Conservation (phyloP, 2,888 invertebrate species). For the Patella caerulea region DNA sequence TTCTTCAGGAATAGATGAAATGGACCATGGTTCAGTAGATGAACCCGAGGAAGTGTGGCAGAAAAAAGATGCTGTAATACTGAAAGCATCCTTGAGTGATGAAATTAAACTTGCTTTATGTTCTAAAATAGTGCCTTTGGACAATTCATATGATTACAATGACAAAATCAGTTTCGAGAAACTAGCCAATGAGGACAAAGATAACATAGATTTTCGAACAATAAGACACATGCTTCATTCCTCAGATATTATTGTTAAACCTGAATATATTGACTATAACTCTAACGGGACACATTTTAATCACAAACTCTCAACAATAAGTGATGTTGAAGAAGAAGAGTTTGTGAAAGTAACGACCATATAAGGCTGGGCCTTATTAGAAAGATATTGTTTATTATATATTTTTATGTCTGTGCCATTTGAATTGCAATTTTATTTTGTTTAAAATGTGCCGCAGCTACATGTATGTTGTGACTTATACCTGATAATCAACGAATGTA, state of each 20-base stretch:
- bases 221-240: slow-evolving; percentile 53
- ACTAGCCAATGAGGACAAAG: slow-evolving; percentile 13
- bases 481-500: no score
- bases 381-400: neutral
- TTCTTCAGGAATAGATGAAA: neutral
- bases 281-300: slow-evolving; percentile 1
- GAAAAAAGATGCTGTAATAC: neutral
- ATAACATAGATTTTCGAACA: slow-evolving; percentile 49
- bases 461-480: no score
- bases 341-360: slow-evolving; percentile 39
- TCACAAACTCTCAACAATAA: slow-evolving; percentile 38
- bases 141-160: neutral
- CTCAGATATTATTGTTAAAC: slow-evolving; percentile 55
- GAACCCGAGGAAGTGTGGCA: neutral
- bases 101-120: slow-evolving; percentile 33
- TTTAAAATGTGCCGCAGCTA: no score
- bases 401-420: no score
- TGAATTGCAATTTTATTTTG: no score
- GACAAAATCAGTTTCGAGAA: neutral
- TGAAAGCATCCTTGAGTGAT: slow-evolving; percentile 23
- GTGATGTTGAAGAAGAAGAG: slow-evolving; percentile 39
- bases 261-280: slow-evolving; percentile 11
- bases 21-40: neutral
- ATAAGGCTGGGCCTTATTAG: slow-evolving; percentile 20
- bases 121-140: slow-evolving; percentile 16